Conservation (phyloP, 2,888 invertebrate genomes). For the Ischnus inquisitorius region DNA sequence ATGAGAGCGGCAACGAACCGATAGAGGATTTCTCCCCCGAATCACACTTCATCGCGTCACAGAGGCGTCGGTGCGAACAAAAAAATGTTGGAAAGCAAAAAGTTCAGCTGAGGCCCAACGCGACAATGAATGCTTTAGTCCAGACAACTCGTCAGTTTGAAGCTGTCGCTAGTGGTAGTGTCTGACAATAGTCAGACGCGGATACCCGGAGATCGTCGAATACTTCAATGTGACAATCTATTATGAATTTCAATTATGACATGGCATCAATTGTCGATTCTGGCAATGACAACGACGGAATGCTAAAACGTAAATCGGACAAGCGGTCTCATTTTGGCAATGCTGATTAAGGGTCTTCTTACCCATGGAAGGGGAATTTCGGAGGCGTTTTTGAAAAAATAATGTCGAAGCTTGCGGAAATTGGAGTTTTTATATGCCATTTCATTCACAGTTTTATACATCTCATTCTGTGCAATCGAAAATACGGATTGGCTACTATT, state of each 20-base stretch:
- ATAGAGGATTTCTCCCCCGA: constrained; percentile 34
- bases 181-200: constrained; percentile 43
- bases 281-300: no score
- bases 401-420: no score
- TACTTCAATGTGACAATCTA: background rate
- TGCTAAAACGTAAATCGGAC: no score
- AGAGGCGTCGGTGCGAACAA: constrained; percentile 1
- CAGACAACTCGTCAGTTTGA: constrained; percentile 41
- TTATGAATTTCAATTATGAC: background rate
- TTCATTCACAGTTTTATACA: no score
- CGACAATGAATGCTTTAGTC: constrained; percentile 5
- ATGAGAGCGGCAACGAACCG: constrained; percentile 37
- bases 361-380: no score
- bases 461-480: no score
- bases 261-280: no score
- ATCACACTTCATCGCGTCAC: constrained; percentile 38
- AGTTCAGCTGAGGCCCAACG: constrained; percentile 41
- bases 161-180: constrained; percentile 35
- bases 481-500: no score
- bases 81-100: constrained; percentile 33
- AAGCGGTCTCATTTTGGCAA: no score
- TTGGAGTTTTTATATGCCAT: no score
- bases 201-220: background rate
- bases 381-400: no score
- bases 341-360: no score